Evolutionary conservation across 2,113 vertebrate genomes (phyloP), one percentile per base, ranked within the genome.

Genomic region (Pluvialis apricaria): DNA sequence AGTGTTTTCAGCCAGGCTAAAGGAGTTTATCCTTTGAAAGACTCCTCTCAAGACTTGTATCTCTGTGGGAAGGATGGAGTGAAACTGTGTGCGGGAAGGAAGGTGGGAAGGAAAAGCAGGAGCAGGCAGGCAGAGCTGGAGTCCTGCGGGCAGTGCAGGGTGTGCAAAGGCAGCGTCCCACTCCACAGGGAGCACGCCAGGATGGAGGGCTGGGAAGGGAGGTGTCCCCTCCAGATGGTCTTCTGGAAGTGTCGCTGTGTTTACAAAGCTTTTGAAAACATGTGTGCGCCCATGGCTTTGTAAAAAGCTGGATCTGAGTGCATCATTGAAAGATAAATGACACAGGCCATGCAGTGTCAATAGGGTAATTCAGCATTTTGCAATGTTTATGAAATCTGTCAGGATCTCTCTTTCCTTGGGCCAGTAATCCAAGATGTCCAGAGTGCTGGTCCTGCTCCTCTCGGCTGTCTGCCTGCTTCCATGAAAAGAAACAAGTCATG

Each of bases 281-380:
- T 5, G 8, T 22, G 1, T 26, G 40, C 3, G 8, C 58, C 72
- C 18, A 0, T 10, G 52, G 64, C 85, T 86, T 47, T 54, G 66
- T 38, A 15, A 55, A 62, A 54, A 80, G 42, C 42, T 44, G 81
- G 17, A 5, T 61, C 9, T 24, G 51, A 61, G 29, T 42, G 29
- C 9, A 2, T 62, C 42, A 8, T 1, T 15, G 42, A 5, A 82
- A 75, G 73, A 93, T 69, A 70, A 96, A 94, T 26, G 52, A 36
- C 15, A 3, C 0, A 0, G 61, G 72, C 10, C 20, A 3, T 0
- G 19, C 12, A 1, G n/a, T 21, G 81, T 82, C 88, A 38, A 18
- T 26, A 32, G 68, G 36, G 52, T 34, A 44, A 71, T 66, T 36
- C 15, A 15, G 79, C 2, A 3, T 75, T 94, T 71, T 85, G 54